Percentiles rank a stretch among this genome's conserved stretches.
Conservation (phyloP, 2,113 vertebrate species). For the Gopherus evgoodei region DNA sequence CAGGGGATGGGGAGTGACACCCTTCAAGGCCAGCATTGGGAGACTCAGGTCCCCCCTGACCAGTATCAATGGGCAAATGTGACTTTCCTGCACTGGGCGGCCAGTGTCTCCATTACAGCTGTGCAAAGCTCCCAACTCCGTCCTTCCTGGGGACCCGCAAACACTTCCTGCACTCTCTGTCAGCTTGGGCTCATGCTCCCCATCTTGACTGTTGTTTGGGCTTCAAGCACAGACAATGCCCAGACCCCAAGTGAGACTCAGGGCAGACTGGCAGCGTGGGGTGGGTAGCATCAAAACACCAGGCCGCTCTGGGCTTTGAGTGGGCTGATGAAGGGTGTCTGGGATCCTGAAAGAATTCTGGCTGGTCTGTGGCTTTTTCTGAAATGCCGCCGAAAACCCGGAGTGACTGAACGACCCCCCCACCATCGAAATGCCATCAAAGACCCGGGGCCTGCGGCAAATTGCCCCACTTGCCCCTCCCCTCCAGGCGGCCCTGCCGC, state of each 20-base stretch:
- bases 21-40: background rate
- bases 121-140: background rate
- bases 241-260: background rate
- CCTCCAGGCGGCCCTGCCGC: background rate
- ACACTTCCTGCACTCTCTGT: rapidly evolving
- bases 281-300: background rate
- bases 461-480: too few species aligned
- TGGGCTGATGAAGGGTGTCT: background rate
- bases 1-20: too few species aligned
- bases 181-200: background rate
- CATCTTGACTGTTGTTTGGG: background rate
- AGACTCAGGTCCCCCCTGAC: background rate
- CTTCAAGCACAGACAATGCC: background rate
- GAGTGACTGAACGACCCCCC: too few species aligned
- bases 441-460: too few species aligned
- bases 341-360: background rate
- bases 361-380: background rate
- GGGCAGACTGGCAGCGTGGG: background rate
- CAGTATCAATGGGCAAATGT: background rate
- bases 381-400: too few species aligned
- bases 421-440: too few species aligned
- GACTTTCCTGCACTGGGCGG: background rate
- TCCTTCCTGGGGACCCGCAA: background rate
- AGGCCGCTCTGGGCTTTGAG: background rate
- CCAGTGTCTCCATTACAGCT: background rate